Evolutionary conservation across 1,140 invertebrate genomes (phyloP), one percentile per base, ranked within the genome.

Genomic region (Coelopa frigida): DNA sequence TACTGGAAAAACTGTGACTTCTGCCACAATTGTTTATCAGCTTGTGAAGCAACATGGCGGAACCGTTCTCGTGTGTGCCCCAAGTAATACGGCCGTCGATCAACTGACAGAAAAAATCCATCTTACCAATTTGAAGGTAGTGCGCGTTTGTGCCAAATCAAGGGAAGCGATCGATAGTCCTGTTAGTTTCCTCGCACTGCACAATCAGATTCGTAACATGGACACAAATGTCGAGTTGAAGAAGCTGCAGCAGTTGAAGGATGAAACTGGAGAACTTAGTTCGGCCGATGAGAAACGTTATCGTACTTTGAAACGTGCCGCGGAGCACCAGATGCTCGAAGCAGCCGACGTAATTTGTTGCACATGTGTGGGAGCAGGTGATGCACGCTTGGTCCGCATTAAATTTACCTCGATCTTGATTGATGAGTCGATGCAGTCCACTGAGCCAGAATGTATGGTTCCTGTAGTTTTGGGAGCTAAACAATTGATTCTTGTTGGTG

Each of bases 61-160:
- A 3, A 92, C 94, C 0, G 94, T 99, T 0, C 72, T 99, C 0
- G 97, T 99, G 0, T 99, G 96, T 72, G 96, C 96, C 3, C 97
- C 97, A 0, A 96, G 92, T 15, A 99, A 99, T 64, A 99, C 96
- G 8, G 97, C 97, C 33, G 97, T 99, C 0, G 97, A 99, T 72
- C 97, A 99, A 62, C 73, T 99, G 3, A 98, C 96, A 0, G 95
- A 99, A 71, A 99, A 99, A 71, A 98, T 99, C 38, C 95, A 99
- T 68, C 81, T 85, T 53, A 99, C 95, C 15, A 96, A 95, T 32
- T 74, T 99, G 11, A 99, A 98, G 73, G 90, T 98, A 6, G 92
- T 99, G 1, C 78, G 97, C 2, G 75, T 99, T 1, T 99, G 94
- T 72, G 96, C 97, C 10, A 99, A 99, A 72, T 96, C 93, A 2